A percentile compares a stretch with the other conserved stretches of the same genome.
phyloP scores from a whole-genome alignment of 2,888 invertebrate genomes.

The Petrolisthes cinctipes region DNA sequence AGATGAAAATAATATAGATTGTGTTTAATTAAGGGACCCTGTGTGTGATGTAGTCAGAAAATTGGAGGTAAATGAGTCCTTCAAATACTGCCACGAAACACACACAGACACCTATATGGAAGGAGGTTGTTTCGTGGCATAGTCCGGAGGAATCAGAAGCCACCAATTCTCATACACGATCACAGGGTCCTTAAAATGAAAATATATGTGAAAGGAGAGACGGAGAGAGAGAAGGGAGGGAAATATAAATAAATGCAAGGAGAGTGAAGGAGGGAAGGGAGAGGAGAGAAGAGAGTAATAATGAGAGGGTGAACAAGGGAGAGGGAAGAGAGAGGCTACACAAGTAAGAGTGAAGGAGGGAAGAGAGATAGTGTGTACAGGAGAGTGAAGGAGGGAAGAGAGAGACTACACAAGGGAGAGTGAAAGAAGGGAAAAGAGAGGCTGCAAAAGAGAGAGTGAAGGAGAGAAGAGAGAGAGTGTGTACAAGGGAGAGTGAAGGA shows the following conservation, averaged over 20 bases:
- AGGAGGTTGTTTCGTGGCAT: too few species aligned
- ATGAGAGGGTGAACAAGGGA: background rate
- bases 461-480: background rate
- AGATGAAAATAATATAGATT: background rate
- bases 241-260: background rate
- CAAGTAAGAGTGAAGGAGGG: background rate
- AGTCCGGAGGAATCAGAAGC: too few species aligned
- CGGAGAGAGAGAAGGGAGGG: background rate
- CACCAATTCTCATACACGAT: too few species aligned
- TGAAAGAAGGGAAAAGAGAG: constrained; percentile 14
- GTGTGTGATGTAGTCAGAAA: too few species aligned
- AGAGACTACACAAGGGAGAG: constrained; percentile 1
- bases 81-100: too few species aligned
- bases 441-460: background rate
- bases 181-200: too few species aligned
- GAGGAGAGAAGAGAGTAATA: background rate
- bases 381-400: constrained; percentile 1
- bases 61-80: too few species aligned
- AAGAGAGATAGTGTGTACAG: constrained; percentile 9
- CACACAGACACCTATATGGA: too few species aligned
- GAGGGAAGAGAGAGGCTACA: background rate
- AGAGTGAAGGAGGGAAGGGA: background rate
- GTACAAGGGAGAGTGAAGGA: too few species aligned
- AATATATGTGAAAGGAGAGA: background rate
- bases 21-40: too few species aligned